Base-by-base conservation (phyloP, 1,140 invertebrate species). In the Danaus melanippus region DNA sequence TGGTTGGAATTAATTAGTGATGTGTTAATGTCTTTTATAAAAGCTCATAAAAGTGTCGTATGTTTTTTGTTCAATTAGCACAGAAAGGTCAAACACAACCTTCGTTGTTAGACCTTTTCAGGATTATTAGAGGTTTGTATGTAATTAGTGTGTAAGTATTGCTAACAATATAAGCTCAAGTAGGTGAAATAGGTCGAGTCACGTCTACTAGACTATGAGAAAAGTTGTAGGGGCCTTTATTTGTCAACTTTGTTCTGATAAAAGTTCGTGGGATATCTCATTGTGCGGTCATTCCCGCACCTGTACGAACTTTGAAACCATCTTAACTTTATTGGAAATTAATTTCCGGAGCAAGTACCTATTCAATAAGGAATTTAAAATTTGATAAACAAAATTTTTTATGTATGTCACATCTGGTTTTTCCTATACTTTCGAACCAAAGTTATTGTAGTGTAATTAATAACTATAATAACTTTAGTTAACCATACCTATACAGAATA, bases 251-350 rank as follows among this genome's bases (percentile, higher is more conserved):
- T 65, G 60, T 64, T 70, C 69, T 74, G 80, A 84, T 85, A 81
- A 85, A 84, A 85, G 62, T 85, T 85, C 70, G 73, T 79, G 78
- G 76, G 79, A 74, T 77, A 67, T 78, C 78, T 76, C 79, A 79
- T 84, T 84, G 78, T 76, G 58, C 71, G 76, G 74, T 75, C 76
- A 76, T 71, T 66, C 71, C 64, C 64, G 48, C 58, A 54, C 63
- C 51, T 61, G 58, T 58, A 68, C 67, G 69, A 77, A 81, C 53
- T 79, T 75, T 69, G 21, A 32, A 21, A 32, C 21, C 21, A 32
- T 32, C 21, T 7, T 32, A 3, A 32, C 21, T 32, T 32, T 32
- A 32, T 32, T 32, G 2, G 21, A 32, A 32, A 7, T 32, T 32
- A 32, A 32, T 32, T 32, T 32, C 21, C 21, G 21, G 21, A 32